Conservation (phyloP, 1,140 invertebrate species). For the Eubasilissa regina region DNA sequence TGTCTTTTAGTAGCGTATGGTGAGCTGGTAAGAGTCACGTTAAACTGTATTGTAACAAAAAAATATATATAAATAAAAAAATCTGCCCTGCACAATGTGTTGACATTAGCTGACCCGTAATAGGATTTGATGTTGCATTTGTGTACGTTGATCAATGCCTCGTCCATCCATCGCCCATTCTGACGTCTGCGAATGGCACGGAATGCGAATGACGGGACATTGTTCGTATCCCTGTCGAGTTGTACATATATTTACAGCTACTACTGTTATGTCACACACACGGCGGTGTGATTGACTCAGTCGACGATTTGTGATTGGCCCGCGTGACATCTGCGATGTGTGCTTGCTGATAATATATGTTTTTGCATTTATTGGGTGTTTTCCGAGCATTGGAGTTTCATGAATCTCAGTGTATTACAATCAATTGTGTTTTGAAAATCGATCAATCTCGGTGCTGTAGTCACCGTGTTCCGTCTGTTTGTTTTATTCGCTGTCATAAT, state of each 20-base stretch:
- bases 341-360: background rate
- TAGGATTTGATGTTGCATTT: background rate
- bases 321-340: background rate
- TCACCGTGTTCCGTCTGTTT: no score
- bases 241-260: background rate
- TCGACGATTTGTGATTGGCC: slow-evolving; percentile 10
- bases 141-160: slow-evolving; percentile 10
- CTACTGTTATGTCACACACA: background rate
- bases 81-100: no score
- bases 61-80: no score
- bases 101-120: no score
- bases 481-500: no score
- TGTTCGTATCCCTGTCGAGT: slow-evolving; percentile 26
- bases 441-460: no score
- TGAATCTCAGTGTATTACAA: background rate
- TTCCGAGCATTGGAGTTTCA: background rate
- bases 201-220: slow-evolving; percentile 42
- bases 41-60: no score
- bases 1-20: no score
- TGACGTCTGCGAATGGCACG: slow-evolving; percentile 13
- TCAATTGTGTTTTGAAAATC: no score
- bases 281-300: slow-evolving; percentile 3
- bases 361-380: background rate
- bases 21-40: no score
- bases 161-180: slow-evolving; percentile 33